These are phyloP conservation scores for Clarias pachynema DNA, from an alignment of 2,797 vertebrate genomes.

Conservation along the genomic window DNA sequence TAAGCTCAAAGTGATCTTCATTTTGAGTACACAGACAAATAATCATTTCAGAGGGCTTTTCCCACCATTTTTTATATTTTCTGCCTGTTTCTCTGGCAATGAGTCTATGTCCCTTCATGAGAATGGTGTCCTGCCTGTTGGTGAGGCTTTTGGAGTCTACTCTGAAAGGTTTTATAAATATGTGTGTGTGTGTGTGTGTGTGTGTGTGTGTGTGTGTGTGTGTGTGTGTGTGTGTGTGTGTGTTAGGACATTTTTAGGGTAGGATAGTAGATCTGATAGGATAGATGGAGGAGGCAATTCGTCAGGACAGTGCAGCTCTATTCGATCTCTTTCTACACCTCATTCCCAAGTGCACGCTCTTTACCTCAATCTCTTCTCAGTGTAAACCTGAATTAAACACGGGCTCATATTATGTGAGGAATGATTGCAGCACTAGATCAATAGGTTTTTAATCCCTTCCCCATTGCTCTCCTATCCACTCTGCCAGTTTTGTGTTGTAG, in stretches of 20 bases:
- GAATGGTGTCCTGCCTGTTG: conserved; percentile 13
- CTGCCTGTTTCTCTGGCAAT: neutral
- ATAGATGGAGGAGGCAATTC: conserved; percentile 31
- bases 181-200: neutral
- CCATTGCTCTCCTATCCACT: conserved; percentile 62
- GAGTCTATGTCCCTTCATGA: conserved; percentile 25
- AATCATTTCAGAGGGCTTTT: conserved; percentile 25
- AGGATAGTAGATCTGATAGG: conserved; percentile 5
- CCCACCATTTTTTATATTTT: conserved; percentile 13
- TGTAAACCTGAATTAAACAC: conserved; percentile 71
- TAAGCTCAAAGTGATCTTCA: conserved; percentile 40
- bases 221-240: conserved; percentile 12
- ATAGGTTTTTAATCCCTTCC: conserved; percentile 72
- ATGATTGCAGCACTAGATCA: conserved; percentile 65
- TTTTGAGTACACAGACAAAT: conserved; percentile 43
- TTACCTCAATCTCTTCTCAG: conserved; percentile 57
- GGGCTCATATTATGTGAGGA: conserved; percentile 68
- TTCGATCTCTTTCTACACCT: conserved; percentile 33
- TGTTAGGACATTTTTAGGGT: conserved; percentile 18
- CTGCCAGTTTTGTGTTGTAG: conserved; percentile 57
- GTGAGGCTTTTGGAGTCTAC: conserved; percentile 10
- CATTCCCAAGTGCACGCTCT: conserved; percentile 21
- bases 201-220: conserved; percentile 13
- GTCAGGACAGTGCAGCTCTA: conserved; percentile 24
- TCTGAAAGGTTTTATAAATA: neutral